These are phyloP conservation scores for Cyrtorhinus lividipennis DNA, from an alignment of 1,140 invertebrate genomes.

Conservation along the genomic window DNA sequence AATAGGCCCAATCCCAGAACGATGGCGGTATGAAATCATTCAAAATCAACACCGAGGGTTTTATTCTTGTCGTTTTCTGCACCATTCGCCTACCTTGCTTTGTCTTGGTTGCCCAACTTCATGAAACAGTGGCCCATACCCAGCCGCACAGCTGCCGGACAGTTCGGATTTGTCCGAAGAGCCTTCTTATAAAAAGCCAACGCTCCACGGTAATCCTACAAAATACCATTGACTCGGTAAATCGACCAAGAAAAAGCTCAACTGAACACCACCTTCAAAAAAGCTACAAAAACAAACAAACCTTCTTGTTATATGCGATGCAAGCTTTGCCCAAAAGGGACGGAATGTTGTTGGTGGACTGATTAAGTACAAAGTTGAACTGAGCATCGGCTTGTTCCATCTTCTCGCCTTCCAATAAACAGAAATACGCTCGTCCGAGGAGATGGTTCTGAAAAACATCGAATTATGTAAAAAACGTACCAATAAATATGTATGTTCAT, in stretches of 20 bases:
- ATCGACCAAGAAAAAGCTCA: background rate
- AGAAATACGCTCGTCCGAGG: slow-evolving; percentile 93
- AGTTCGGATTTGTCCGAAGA: slow-evolving; percentile 85
- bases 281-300: background rate
- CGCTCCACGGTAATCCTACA: slow-evolving; percentile 70
- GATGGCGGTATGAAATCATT: too few species aligned
- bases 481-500: too few species aligned
- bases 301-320: slow-evolving; percentile 82
- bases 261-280: too few species aligned
- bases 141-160: slow-evolving; percentile 88
- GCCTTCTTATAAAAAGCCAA: slow-evolving; percentile 98
- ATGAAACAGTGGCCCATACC: slow-evolving; percentile 98
- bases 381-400: slow-evolving; percentile 99
- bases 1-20: too few species aligned
- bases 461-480: too few species aligned
- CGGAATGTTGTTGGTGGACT: slow-evolving; percentile 90
- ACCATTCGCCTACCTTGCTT: slow-evolving; percentile 58
- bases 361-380: slow-evolving; percentile 97
- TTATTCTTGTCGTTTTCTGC: too few species aligned
- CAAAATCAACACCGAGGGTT: too few species aligned
- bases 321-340: slow-evolving; percentile 95
- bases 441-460: slow-evolving; percentile 67
- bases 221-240: background rate
- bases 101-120: slow-evolving; percentile 89
- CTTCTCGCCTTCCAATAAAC: slow-evolving; percentile 94